phyloP scores from a whole-genome alignment of 2,113 vertebrate genomes.

The Anas platyrhynchos region DNA sequence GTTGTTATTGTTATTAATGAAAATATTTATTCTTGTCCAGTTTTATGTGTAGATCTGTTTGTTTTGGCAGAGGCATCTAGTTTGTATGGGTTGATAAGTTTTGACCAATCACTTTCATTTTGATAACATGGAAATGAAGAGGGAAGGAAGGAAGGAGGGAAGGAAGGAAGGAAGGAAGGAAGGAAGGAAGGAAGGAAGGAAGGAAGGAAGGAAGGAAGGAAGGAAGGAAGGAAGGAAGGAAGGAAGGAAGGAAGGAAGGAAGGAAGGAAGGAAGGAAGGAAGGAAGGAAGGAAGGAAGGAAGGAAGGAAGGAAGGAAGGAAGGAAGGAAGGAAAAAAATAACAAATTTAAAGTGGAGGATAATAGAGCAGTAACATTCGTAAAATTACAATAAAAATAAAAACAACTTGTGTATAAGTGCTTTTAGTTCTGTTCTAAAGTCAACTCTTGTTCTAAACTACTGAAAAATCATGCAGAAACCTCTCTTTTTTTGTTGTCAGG shows the following conservation, averaged over 20 bases:
- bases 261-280: too few relatives aligned
- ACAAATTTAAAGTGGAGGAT: not conserved
- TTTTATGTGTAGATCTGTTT: not conserved
- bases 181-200: too few relatives aligned
- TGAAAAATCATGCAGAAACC: not conserved
- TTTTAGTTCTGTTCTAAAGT: not conserved
- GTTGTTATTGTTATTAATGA: not conserved
- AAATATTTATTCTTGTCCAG: not conserved
- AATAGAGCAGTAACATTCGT: not conserved
- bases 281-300: too few relatives aligned
- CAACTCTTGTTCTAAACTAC: not conserved
- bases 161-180: too few relatives aligned
- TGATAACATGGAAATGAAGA: not conserved
- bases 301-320: not conserved
- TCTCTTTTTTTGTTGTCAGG: not conserved
- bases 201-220: too few relatives aligned
- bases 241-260: not conserved
- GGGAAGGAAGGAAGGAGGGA: too few relatives aligned
- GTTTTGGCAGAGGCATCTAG: not conserved
- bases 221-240: not conserved
- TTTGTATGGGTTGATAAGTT: not conserved
- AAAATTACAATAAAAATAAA: not conserved
- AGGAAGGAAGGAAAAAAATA: not conserved
- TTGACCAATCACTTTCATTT: not conserved
- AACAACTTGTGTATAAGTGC: not conserved